A percentile compares a stretch with the other conserved stretches of the same genome.
These are phyloP conservation scores for Stenoptilia bipunctidactyla DNA, from an alignment of 2,888 invertebrate species.

Conservation along the genomic window DNA sequence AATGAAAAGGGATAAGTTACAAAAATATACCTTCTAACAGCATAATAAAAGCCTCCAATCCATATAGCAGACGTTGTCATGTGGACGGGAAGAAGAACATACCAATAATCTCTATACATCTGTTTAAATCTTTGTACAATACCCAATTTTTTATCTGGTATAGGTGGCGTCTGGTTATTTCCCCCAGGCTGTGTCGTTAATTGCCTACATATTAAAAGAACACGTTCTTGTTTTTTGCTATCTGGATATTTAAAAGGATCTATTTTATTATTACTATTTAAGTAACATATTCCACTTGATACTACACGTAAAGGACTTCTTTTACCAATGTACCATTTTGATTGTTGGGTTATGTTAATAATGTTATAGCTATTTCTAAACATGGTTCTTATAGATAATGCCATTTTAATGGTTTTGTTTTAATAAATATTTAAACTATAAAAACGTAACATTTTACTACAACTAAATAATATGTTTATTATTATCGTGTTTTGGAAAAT, in stretches of 20 bases:
- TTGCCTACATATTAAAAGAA: no score
- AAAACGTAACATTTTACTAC: no score
- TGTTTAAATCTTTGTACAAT: slow-evolving; percentile 87
- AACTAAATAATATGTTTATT: no score
- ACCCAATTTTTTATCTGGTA: slow-evolving; percentile 51
- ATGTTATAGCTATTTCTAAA: slow-evolving; percentile 34
- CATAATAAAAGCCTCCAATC: slow-evolving; percentile 89
- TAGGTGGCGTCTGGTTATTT: no score
- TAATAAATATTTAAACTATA: no score
- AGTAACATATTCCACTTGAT: slow-evolving; percentile 32
- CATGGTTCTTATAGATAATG: slow-evolving; percentile 39
- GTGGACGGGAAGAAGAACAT: slow-evolving; percentile 95
- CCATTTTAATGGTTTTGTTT: slow-evolving; percentile 26
- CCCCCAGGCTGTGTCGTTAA: no score
- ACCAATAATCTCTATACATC: slow-evolving; percentile 97
- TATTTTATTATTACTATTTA: slow-evolving; percentile 3
- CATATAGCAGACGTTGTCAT: slow-evolving; percentile 88
- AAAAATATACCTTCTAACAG: slow-evolving; percentile 80
- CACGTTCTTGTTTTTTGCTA: no score
- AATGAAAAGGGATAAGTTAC: no score
- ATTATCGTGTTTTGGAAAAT: no score
- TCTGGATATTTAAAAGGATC: no score
- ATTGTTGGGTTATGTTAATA: slow-evolving; percentile 40
- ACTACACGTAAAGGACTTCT: slow-evolving; percentile 32
- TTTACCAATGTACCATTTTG: slow-evolving; percentile 34